Conservation (phyloP, 2,113 vertebrate genomes). For the Microcebus lehilahytsara region DNA sequence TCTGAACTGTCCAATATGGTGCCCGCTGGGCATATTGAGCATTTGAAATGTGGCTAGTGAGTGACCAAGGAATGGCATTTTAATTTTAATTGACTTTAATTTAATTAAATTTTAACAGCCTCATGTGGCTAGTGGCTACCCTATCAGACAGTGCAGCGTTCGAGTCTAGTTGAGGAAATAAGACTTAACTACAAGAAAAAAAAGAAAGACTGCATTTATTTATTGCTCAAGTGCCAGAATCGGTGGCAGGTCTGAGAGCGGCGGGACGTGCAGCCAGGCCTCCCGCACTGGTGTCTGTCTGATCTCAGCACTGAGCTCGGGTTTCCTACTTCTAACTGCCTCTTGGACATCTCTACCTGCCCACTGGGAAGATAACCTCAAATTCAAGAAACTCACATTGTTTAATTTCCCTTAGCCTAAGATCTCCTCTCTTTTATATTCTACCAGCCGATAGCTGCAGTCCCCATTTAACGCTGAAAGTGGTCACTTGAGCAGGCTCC, state of each 20-base stretch:
- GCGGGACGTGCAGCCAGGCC: not conserved
- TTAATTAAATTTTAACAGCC: not conserved
- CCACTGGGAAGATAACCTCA: not conserved
- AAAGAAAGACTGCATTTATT: not conserved
- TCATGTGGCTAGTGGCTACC: not conserved
- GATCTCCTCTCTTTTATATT: not conserved
- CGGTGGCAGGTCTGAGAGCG: not conserved
- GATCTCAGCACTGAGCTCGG: not conserved
- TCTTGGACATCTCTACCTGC: not conserved
- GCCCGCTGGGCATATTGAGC: not conserved
- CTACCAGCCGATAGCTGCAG: not conserved
- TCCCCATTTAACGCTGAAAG: not conserved
- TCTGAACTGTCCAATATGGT: fast-evolving
- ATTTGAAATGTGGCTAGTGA: not conserved
- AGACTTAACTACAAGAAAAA: not conserved
- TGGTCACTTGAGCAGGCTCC: not conserved
- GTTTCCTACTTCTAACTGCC: not conserved
- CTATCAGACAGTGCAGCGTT: not conserved
- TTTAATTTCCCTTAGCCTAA: not conserved
- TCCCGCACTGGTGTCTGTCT: not conserved
- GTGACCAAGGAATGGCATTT: not conserved
- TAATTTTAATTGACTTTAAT: not conserved
- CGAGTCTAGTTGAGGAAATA: not conserved
- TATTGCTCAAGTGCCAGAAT: not conserved
- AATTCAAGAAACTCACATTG: not conserved